phyloP scores from a whole-genome alignment of 2,797 vertebrate genomes.

The Acrossocheilus wenchowensis region DNA sequence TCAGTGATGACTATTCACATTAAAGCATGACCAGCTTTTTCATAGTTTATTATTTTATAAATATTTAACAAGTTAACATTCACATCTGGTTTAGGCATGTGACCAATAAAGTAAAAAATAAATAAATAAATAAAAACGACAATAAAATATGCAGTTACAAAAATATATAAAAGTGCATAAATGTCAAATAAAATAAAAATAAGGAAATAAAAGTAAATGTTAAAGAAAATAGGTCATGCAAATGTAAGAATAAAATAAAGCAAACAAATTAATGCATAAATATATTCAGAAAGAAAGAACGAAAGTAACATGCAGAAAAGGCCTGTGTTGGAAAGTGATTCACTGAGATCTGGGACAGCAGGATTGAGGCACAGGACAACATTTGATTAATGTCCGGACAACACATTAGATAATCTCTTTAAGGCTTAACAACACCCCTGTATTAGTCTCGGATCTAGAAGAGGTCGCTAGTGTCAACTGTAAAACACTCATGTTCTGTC shows the following conservation, averaged over 20 bases:
- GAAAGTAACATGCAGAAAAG: too few species aligned
- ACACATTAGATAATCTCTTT: slow-evolving; percentile 8
- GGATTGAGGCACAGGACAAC: neutral
- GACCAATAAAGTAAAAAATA: neutral
- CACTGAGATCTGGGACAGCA: slow-evolving; percentile 16
- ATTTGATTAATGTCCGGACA: neutral
- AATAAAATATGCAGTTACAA: neutral
- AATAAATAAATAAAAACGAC: too few species aligned
- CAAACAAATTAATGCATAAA: too few species aligned
- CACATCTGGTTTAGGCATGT: neutral
- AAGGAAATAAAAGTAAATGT: too few species aligned
- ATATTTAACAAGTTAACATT: neutral
- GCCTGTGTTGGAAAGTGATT: neutral
- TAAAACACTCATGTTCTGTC: neutral
- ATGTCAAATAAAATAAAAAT: too few species aligned
- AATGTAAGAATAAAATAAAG: too few species aligned
- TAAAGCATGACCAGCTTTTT: neutral
- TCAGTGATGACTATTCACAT: neutral
- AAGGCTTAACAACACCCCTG: neutral
- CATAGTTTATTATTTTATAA: neutral
- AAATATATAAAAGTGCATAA: too few species aligned
- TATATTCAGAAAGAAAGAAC: too few species aligned
- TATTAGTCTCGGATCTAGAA: neutral
- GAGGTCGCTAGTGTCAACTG: neutral
- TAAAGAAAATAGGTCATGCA: too few species aligned